Evolutionary conservation across 2,797 vertebrate species (phyloP), one percentile per base, ranked within the genome.

Genomic region (Trematomus bernacchii): DNA sequence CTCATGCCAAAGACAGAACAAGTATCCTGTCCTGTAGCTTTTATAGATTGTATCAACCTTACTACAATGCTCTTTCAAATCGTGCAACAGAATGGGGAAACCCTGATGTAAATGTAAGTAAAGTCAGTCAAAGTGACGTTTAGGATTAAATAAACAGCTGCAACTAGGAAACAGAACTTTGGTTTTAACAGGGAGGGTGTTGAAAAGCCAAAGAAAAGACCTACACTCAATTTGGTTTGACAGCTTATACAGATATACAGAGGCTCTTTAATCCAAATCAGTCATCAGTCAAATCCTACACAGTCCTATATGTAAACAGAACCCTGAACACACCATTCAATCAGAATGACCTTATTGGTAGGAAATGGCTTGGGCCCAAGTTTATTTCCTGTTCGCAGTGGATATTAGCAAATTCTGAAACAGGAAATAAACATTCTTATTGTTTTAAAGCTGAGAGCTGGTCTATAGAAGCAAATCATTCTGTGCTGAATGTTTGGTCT

Each of bases 1-100:
- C 61, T 10, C 8, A 90, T 74, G 83, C 89, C 87, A 89, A 92
- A 91, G 83, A 84, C 59, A 42, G 62, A 73, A 58, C 47, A 47
- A 61, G 14, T 21, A 15, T 67, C 30, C 58, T 72, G 27, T 59
- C 21, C 43, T 76, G 30, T 42, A 55, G 13, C 37, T 13, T 47
- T 57, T 58, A 12, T 63, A 61, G 50, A 61, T 67, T 80, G 66
- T 40, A 78, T 74, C 37, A 62, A 16, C 11, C 54, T 67, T 19
- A 69, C 72, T 44, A 67, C 43, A 50, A 53, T 55, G 58, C 50
- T 73, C 61, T 78, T 66, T 66, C 10, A 71, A 67, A 70, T 12
- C 0, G 1, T 62, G 57, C 33, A 64, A 54, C 48, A 76, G 33
- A 65, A 50, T 30, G 55, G 71, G 70, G 21, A 66, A 47, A 14